These are phyloP conservation scores for Drosophila pruinosa DNA, from an alignment of 1,140 invertebrate species.

Conservation along the genomic window DNA sequence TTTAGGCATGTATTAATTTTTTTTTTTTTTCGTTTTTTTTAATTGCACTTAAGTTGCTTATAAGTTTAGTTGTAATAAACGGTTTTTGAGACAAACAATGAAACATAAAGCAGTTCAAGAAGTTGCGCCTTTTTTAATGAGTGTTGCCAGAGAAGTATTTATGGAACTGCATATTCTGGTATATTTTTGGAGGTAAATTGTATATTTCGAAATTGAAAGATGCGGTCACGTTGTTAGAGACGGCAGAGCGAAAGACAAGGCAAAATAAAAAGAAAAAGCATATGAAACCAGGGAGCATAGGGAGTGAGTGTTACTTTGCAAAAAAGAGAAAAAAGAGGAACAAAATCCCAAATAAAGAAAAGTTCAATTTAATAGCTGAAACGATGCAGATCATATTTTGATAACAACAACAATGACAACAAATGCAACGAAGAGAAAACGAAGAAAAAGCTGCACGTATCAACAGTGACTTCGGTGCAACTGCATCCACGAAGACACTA, in stretches of 20 bases:
- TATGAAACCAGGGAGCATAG: conserved; percentile 46
- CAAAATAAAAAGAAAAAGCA: conserved; percentile 48
- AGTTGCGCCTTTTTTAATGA: no score
- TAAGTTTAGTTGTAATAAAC: conserved; percentile 15
- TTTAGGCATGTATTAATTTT: conserved; percentile 11
- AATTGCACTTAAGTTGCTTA: neutral
- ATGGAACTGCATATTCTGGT: no score
- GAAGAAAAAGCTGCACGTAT: conserved; percentile 26
- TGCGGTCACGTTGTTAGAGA: conserved; percentile 23
- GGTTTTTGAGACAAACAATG: no score
- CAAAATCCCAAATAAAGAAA: conserved; percentile 46
- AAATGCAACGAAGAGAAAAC: conserved; percentile 30
- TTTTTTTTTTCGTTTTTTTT: conserved; percentile 31
- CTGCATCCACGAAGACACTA: conserved; percentile 24
- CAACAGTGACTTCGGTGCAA: conserved; percentile 5
- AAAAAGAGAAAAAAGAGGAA: conserved; percentile 33
- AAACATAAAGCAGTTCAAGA: no score
- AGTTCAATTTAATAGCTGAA: conserved; percentile 34
- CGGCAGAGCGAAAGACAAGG: conserved; percentile 40
- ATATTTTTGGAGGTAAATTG: neutral
- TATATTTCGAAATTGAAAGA: neutral
- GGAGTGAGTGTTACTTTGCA: conserved; percentile 54
- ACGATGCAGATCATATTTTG: conserved; percentile 29
- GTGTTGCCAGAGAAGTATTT: no score
- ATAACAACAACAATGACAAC: conserved; percentile 46